Percentiles rank a stretch among this genome's conserved stretches.
Evolutionary conservation across 2,797 vertebrate genomes (phyloP).

Genomic region (Anguilla anguilla): DNA sequence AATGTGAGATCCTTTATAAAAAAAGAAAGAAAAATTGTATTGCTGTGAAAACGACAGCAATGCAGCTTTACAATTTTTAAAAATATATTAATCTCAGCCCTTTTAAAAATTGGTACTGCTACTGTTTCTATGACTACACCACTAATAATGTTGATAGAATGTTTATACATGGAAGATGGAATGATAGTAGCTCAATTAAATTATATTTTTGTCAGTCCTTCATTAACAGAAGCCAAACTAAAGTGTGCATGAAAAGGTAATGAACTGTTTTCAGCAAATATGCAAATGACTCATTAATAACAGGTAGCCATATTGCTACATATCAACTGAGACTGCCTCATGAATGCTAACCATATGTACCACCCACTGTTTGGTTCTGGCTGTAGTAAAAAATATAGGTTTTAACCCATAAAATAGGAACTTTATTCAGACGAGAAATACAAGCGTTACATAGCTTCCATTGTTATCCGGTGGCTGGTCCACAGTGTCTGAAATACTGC

Average conservation of each 20-base stretch:
- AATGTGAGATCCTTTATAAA: neutral
- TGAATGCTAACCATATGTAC: conserved; percentile 19
- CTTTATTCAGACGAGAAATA: neutral
- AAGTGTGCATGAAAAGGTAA: conserved; percentile 6
- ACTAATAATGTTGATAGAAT: neutral
- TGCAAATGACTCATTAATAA: conserved; percentile 25
- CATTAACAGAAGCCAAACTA: conserved; percentile 7
- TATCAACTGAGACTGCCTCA: conserved; percentile 20
- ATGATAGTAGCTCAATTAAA: conserved; percentile 9
- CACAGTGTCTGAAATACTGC: neutral
- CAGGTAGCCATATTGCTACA: conserved; percentile 19
- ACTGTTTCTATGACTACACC: conserved; percentile 5
- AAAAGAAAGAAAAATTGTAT: neutral
- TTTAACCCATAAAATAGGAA: conserved; percentile 5
- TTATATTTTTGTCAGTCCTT: neutral
- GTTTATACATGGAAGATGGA: conserved; percentile 9
- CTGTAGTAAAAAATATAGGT: neutral
- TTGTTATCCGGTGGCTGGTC: neutral
- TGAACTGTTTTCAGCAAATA: conserved; percentile 20
- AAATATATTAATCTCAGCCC: neutral
- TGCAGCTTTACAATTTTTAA: neutral
- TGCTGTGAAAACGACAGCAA: neutral
- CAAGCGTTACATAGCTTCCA: neutral
- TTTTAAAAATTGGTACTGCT: neutral
- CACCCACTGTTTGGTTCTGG: neutral